These are phyloP conservation scores for Cromileptes altivelis DNA, from an alignment of 2,113 vertebrate species.

Conservation along the genomic window DNA sequence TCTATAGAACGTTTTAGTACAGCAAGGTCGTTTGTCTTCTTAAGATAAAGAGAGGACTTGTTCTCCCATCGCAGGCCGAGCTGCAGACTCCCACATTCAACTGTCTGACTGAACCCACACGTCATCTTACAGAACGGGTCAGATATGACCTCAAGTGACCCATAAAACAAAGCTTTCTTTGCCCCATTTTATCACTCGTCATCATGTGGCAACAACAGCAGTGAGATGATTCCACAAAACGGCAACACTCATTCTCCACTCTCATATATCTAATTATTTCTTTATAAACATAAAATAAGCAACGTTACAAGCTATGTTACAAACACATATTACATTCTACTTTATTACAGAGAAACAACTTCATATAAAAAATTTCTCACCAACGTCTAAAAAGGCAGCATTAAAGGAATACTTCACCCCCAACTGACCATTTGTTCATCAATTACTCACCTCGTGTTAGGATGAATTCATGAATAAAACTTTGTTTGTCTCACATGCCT, in stretches of 20 bases:
- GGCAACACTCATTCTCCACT: constrained; percentile 1
- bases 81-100: constrained; percentile 63
- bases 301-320: not conserved
- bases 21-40: constrained; percentile 66
- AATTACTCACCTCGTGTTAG: too few species aligned
- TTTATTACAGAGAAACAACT: constrained; percentile 10
- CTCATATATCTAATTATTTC: constrained; percentile 15
- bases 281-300: constrained; percentile 15
- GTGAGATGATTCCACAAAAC: constrained; percentile 22
- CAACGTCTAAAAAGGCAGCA: constrained; percentile 20
- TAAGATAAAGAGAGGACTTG: constrained; percentile 68
- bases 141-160: constrained; percentile 58
- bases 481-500: too few species aligned
- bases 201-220: constrained; percentile 27
- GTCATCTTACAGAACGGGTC: constrained; percentile 49
- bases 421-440: too few species aligned
- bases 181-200: constrained; percentile 38
- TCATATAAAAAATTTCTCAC: not conserved
- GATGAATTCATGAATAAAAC: too few species aligned
- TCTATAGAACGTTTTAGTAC: constrained; percentile 29
- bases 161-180: constrained; percentile 63
- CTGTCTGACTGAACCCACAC: constrained; percentile 55
- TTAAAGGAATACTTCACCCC: not conserved
- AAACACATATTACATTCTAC: constrained; percentile 16
- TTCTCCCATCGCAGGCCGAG: constrained; percentile 35